Evolutionary conservation across 2,113 vertebrate species (phyloP), one percentile per base, ranked within the genome.

Genomic region (Neolamprologus caudopunctatus): DNA sequence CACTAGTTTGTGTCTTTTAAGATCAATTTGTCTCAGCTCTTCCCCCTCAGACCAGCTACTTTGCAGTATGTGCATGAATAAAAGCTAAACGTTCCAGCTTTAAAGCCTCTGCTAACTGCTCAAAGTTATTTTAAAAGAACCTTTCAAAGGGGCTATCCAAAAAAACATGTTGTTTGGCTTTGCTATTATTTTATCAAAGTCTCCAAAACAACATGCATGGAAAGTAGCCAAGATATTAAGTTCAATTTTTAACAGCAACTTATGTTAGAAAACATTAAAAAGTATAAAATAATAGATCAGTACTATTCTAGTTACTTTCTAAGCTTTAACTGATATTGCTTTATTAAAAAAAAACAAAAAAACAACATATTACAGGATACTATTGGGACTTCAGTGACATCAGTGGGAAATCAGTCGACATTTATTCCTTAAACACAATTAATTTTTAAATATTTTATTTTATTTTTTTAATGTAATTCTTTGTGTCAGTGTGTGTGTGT

Each of bases 401-500:
- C 45, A 90, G 80, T 19, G n/a, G 13, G 42, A 55, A 24, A 80
- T 87, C 45, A 90, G 57, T 5, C 11, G 68, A 84, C 28, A 79
- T 90, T 87, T 85, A 55, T 83, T 82, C 40, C 85, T 68, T 73
- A 82, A 81, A 58, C 82, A 68, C 33, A 68, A 68, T 68, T 68
- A 37, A 37, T 37, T 54, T 21, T 82, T 42, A 63, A 87, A 75
- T 66, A 57, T 80, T 88, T 80, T 50, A 86, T 89, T 94, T 63
- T 66, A 35, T 92, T 95, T 91, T 80, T 50, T 92, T 84, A 91
- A 81, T 87, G 89, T 96, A 93, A 97, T 96, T 96, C 93, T 95
- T 95, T 95, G 92, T 88, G 8, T 16, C 35, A 37, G 4, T 45
- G 68, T 73, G 63, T 68, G 66, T 42, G 21, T 73, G 35, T 68